Evolutionary conservation across 2,888 invertebrate species (phyloP), one percentile per base, ranked within the genome.

Genomic region (Parochlus steinenii): DNA sequence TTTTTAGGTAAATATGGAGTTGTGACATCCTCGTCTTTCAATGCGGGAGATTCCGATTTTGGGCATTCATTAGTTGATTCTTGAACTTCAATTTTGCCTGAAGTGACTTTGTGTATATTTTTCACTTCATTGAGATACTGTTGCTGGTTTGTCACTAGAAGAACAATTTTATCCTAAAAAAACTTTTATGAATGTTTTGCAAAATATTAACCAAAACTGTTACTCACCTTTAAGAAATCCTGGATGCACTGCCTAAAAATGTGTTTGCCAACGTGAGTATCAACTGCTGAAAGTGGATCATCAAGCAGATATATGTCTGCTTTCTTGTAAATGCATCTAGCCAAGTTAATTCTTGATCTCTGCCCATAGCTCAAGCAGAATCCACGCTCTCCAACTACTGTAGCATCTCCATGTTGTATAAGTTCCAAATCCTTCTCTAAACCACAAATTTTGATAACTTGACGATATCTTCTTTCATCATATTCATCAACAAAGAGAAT

Each of bases 401-500:
- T 67, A 32, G 57, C 47, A 44, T 67, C 67, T 1, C 64, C 62
- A 12, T 56, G 45, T 55, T 49, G 77, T 57, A 56, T 67, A 44
- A 47, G 70, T 64, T 65, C 62, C 43, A 82, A 62, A 51, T 82
- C 81, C 42, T 61, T 58, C 43, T 67, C 62, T 37, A 76, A 50
- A 3, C 71, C 69, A 48, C 74, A 75, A 0, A 64, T 69, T 39
- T 62, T 61, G 1, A 71, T 54, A 0, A 74, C 67, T 33, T 59
- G 59, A 10, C 52, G 49, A 39, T 58, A 58, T 5, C 60, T 51
- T 5, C 58, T 50, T 31, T 76, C 72, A 71, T 77, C 41, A 69
- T 63, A 48, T 68, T 58, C 55, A 41, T 62, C 70, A 0, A 92
- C 93, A 56, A 97, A 95, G 2, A 90, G 56, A 43, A 97, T 87